These are phyloP conservation scores for Meriones unguiculatus DNA, from an alignment of 2,113 vertebrate species.

Conservation along the genomic window DNA sequence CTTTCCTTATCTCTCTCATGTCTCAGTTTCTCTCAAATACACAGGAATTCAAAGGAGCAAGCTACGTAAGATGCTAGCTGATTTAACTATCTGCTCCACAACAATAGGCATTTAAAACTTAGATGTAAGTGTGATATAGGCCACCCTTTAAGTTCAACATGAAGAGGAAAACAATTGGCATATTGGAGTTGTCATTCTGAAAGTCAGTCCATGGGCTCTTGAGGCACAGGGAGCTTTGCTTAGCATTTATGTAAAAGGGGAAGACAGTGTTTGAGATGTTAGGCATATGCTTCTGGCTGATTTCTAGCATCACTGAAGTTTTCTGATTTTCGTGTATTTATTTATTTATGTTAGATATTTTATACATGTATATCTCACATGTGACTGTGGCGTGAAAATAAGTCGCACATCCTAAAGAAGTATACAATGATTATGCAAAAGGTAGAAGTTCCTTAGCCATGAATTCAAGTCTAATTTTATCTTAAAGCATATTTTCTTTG, in stretches of 20 bases:
- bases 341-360: too few relatives aligned
- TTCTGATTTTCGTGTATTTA: constrained; percentile 56
- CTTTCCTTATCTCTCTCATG: neutral
- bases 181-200: constrained; percentile 22
- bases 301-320: constrained; percentile 75
- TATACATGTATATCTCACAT: neutral
- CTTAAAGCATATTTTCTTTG: constrained; percentile 42
- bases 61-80: neutral
- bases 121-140: neutral
- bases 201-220: constrained; percentile 27
- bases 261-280: constrained; percentile 67
- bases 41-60: neutral
- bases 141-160: neutral
- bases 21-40: neutral
- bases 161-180: neutral
- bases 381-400: constrained; percentile 63
- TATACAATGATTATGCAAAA: constrained; percentile 6
- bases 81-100: neutral
- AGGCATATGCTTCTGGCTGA: constrained; percentile 64
- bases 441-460: neutral
- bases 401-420: constrained; percentile 19
- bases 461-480: constrained; percentile 42
- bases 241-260: constrained; percentile 68
- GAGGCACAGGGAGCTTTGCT: constrained; percentile 70
- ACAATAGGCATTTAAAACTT: neutral